Evolutionary conservation across 2,797 vertebrate genomes (phyloP).

Genomic region (Arrhamphus sclerolepis): DNA sequence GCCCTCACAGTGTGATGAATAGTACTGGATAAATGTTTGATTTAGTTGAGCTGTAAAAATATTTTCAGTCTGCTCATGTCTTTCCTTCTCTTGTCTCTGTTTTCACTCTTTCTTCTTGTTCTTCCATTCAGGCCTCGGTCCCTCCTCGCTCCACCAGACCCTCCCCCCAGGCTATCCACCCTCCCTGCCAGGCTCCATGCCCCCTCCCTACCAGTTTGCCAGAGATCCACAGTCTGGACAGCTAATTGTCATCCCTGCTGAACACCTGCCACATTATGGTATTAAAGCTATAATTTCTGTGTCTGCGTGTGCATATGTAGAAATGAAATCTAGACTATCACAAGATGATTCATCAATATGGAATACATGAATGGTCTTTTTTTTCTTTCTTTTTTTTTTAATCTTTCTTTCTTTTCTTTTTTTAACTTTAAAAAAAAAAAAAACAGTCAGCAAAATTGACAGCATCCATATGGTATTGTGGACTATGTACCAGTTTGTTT

Average conservation of each 20-base stretch:
- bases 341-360: too few relatives aligned
- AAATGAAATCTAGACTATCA: background rate
- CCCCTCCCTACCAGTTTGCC: constrained; percentile 93
- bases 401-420: too few relatives aligned
- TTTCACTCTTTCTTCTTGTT: background rate
- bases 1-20: too few relatives aligned
- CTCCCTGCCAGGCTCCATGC: constrained; percentile 87
- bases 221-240: constrained; percentile 96
- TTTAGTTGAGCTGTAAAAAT: too few relatives aligned
- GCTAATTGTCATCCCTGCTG: constrained; percentile 92
- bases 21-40: too few relatives aligned
- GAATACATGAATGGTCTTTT: background rate
- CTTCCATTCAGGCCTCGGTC: constrained; percentile 83
- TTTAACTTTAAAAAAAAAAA: background rate
- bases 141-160: constrained; percentile 91
- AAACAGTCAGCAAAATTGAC: too few relatives aligned
- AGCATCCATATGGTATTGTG: too few relatives aligned
- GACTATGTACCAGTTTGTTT: too few relatives aligned
- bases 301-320: background rate
- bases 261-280: constrained; percentile 97
- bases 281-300: constrained; percentile 45
- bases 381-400: background rate
- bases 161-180: constrained; percentile 90
- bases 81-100: background rate
- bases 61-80: background rate